Conservation (phyloP, 2,113 vertebrate genomes). For the Forbesichthys agassizii region DNA sequence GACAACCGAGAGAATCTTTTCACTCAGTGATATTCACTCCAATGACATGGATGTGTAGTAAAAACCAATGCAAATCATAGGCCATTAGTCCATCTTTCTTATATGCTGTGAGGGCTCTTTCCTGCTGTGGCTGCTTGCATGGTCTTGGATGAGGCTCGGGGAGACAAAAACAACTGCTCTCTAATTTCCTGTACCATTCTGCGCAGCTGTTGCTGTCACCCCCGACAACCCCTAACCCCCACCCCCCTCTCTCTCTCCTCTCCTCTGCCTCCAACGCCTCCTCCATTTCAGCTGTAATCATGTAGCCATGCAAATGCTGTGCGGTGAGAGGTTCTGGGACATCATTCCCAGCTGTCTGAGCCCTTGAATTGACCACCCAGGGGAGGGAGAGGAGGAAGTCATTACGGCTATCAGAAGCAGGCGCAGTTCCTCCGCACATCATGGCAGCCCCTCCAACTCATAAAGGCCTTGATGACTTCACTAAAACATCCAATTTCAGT, state of each 20-base stretch:
- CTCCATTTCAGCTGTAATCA: constrained; percentile 71
- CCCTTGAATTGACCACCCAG: constrained; percentile 71
- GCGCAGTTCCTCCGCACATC: constrained; percentile 38
- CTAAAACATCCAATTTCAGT: constrained; percentile 72
- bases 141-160: constrained; percentile 25
- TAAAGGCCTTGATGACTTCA: constrained; percentile 71
- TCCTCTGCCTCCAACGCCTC: constrained; percentile 25
- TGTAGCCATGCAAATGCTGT: constrained; percentile 69
- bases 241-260: constrained; percentile 38
- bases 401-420: constrained; percentile 69
- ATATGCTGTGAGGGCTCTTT: constrained; percentile 9
- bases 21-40: background rate
- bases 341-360: constrained; percentile 70
- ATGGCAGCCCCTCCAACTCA: constrained; percentile 59
- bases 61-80: constrained; percentile 19
- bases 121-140: constrained; percentile 17
- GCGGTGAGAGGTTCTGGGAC: constrained; percentile 62
- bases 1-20: background rate
- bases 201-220: constrained; percentile 68
- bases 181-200: constrained; percentile 59
- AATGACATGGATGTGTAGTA: background rate
- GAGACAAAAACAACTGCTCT: constrained; percentile 54
- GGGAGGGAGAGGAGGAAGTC: constrained; percentile 69
- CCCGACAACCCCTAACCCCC: constrained; percentile 22
- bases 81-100: constrained; percentile 19